phyloP scores from a whole-genome alignment of 2,113 vertebrate species.

The Cryptomyrus ogoouensis region DNA sequence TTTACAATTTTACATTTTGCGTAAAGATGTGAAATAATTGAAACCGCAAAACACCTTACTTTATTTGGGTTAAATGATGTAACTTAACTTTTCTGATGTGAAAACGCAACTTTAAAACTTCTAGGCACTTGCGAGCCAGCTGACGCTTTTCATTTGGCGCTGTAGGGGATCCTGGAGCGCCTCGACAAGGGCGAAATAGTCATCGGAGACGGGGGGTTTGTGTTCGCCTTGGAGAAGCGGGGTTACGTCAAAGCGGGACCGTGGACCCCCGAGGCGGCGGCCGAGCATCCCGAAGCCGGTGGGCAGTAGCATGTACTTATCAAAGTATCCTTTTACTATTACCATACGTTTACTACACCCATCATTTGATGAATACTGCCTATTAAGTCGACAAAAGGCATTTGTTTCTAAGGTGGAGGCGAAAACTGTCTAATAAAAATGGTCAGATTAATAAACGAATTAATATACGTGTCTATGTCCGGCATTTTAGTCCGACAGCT shows the following conservation, averaged over 20 bases:
- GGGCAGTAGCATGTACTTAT: constrained; percentile 25
- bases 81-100: neutral
- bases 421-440: neutral
- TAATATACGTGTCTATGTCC: neutral
- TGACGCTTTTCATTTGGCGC: neutral
- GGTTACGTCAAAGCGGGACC: constrained; percentile 95
- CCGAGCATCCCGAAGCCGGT: constrained; percentile 91
- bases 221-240: constrained; percentile 91
- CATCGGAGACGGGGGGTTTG: constrained; percentile 92
- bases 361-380: neutral
- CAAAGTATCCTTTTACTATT: neutral
- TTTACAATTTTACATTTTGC: neutral
- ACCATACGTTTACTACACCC: neutral
- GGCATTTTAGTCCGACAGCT: constrained; percentile 80
- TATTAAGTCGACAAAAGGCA: neutral
- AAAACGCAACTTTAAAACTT: neutral
- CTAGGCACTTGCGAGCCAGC: neutral
- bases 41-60: neutral
- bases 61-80: neutral
- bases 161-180: constrained; percentile 82
- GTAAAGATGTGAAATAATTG: neutral
- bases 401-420: neutral
- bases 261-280: constrained; percentile 91
- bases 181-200: constrained; percentile 83
- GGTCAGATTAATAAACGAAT: neutral